A percentile compares a stretch with the other conserved stretches of the same genome.
Conservation (phyloP, 1,140 invertebrate species). For the Hyles euphorbiae region DNA sequence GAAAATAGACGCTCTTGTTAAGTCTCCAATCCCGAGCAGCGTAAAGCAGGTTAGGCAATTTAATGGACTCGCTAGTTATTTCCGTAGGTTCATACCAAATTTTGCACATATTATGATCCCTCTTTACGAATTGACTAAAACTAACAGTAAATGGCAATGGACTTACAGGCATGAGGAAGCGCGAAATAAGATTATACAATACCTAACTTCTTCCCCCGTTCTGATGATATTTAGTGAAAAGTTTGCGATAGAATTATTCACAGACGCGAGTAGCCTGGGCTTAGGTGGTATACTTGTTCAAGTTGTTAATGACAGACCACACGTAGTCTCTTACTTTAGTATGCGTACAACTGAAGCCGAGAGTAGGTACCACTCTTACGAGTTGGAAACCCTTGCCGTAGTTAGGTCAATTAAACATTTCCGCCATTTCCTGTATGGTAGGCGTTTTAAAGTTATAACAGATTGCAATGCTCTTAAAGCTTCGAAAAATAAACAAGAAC, state of each 20-base stretch:
- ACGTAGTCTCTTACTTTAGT: no score
- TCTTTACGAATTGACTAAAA: conserved; percentile 22
- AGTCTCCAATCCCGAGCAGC: conserved; percentile 29
- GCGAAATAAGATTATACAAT: conserved; percentile 18
- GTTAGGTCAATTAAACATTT: no score
- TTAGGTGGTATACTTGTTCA: no score
- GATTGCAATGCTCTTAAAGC: conserved; percentile 39
- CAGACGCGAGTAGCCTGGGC: no score
- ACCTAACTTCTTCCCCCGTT: conserved; percentile 29
- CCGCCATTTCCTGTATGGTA: no score
- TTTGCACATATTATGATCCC: conserved; percentile 51
- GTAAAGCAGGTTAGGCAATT: conserved; percentile 44
- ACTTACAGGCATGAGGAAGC: conserved; percentile 21
- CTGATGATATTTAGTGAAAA: conserved; percentile 32
- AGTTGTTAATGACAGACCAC: no score
- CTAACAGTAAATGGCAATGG: conserved; percentile 21
- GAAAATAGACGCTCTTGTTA: conserved; percentile 34
- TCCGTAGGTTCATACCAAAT: conserved; percentile 58
- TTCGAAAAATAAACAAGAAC: conserved; percentile 31
- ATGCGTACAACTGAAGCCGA: not conserved
- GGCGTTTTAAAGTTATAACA: conserved; percentile 26
- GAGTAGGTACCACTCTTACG: not conserved
- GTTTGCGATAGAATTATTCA: not conserved
- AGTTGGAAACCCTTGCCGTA: no score
- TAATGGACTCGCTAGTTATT: conserved; percentile 39